Conservation (phyloP, 2,113 vertebrate species). For the Elephas maximus region DNA sequence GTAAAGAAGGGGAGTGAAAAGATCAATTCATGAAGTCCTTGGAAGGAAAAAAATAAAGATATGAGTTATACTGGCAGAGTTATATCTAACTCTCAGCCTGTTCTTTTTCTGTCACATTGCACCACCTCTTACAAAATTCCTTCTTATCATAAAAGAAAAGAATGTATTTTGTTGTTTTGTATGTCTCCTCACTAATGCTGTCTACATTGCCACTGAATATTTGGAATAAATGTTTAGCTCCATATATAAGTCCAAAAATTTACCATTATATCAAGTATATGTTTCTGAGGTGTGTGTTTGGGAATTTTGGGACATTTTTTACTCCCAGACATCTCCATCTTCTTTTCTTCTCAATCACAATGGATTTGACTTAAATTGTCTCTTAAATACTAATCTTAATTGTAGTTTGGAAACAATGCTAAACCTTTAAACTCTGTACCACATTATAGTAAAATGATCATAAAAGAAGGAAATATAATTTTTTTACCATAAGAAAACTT, state of each 20-base stretch:
- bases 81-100: not conserved
- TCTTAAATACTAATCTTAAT: not conserved
- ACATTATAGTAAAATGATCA: not conserved
- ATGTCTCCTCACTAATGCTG: not conserved
- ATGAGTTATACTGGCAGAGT: not conserved
- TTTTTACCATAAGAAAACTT: constrained; percentile 25
- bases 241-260: not conserved
- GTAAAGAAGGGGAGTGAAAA: not conserved
- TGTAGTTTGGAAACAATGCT: not conserved
- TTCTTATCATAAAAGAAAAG: not conserved
- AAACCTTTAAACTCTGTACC: not conserved
- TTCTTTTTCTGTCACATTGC: not conserved
- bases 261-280: not conserved
- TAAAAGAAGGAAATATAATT: not conserved
- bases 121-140: not conserved
- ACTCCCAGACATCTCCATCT: not conserved
- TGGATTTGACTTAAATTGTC: not conserved
- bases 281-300: not conserved
- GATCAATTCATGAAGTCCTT: not conserved
- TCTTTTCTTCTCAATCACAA: not conserved
- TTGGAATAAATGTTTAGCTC: not conserved
- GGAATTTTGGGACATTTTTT: not conserved
- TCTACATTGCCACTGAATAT: not conserved
- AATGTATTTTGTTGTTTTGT: not conserved
- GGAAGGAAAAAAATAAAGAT: not conserved